A percentile compares a stretch with the other conserved stretches of the same genome.
Evolutionary conservation across 2,113 vertebrate genomes (phyloP).

Genomic region (Merops nubicus): DNA sequence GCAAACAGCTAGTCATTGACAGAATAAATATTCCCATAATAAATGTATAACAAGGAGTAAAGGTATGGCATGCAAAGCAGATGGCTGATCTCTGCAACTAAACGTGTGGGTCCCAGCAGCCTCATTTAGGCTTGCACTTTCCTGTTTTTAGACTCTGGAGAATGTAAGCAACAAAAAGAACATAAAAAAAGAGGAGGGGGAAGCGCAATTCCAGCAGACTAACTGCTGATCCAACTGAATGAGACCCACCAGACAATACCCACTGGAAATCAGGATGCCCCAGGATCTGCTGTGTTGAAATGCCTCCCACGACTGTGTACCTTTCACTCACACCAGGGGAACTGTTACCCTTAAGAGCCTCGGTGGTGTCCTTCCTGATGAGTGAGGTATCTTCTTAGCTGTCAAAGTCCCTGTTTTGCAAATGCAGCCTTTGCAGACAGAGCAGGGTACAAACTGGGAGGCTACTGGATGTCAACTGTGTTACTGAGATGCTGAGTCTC

Average conservation of each 20-base stretch:
- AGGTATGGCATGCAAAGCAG: constrained; percentile 38
- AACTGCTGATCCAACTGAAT: not conserved
- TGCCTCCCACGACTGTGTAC: not conserved
- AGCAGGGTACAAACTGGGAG: not conserved
- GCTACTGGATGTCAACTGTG: not conserved
- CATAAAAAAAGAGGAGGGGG: not conserved
- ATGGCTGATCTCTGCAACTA: constrained; percentile 21
- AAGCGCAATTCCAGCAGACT: not conserved
- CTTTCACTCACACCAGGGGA: not conserved
- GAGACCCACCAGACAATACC: not conserved
- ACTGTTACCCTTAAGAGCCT: not conserved
- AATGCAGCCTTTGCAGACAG: not conserved
- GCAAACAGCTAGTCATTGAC: constrained; percentile 55
- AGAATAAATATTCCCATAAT: constrained; percentile 37
- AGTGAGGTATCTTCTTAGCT: not conserved
- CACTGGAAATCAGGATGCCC: not conserved
- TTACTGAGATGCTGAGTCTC: not conserved
- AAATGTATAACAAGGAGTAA: constrained; percentile 8
- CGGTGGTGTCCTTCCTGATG: fast-evolving
- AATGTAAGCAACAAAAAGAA: not conserved
- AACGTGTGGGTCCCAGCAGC: not conserved
- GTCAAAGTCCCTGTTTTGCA: not conserved
- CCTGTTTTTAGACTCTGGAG: not conserved
- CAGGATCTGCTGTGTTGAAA: not conserved
- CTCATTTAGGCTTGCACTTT: not conserved